Evolutionary conservation across 2,888 invertebrate genomes (phyloP), one percentile per base, ranked within the genome.

Genomic region (Onchidella celtica): DNA sequence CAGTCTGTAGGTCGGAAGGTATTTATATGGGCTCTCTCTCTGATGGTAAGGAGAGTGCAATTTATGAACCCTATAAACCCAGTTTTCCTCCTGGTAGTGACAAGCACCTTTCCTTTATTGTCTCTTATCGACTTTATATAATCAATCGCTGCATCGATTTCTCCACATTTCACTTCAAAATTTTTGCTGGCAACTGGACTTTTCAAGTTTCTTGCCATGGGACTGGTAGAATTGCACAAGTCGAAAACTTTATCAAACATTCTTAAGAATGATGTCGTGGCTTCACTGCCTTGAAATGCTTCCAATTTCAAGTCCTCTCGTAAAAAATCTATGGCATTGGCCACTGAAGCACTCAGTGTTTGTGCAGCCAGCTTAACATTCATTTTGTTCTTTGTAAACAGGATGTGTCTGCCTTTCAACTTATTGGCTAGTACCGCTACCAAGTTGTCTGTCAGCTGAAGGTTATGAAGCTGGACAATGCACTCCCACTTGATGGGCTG

Each of bases 1-100:
- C 1, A 59, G 66, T 24, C 38, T 61, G 78, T 78, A 69, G 17
- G 78, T 78, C 14, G 55, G 47, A 4, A 78, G 27, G 32, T 57
- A 69, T 6, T 3, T 68, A 24, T 55, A 55, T 21, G 32, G 27
- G 40, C 47, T n/a, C 11, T 47, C 66, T 36, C 65, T 14, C 40
- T 66, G 17, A 68, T 57, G 29, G 77, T 66, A n/a, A 47, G 40
- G 11, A 78, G 24, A 32, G 57, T 78, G 24, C 47, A 57, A n/a
- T n/a, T n/a, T 4, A 78, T 55, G 57, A 78, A 78, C 2, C 68
- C 77, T 17, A 78, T 36, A 69, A 66, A 78, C 21, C 34, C 68
- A 17, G 77, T 68, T 57, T 68, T 78, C 34, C 69, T 66, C 27
- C 68, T 66, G 27, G 55, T 29, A 4, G 9, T 29, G 29, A 40